These are phyloP conservation scores for Cotesia chilonis DNA, from an alignment of 1,140 invertebrate genomes.

Conservation along the genomic window DNA sequence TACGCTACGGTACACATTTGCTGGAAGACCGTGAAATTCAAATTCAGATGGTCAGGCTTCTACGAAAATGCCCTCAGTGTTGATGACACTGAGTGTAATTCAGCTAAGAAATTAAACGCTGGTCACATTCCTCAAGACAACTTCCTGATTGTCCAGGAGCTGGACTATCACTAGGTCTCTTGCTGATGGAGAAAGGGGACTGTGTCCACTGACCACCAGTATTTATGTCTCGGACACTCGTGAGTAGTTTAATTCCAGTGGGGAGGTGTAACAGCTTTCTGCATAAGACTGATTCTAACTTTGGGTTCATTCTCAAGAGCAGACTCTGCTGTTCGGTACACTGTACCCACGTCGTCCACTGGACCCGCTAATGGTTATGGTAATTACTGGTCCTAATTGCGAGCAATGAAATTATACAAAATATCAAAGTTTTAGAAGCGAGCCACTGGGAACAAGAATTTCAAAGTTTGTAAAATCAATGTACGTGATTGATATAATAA, in stretches of 20 bases:
- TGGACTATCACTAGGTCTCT: too few relatives aligned
- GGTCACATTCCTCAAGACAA: conserved; percentile 58
- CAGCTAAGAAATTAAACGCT: conserved; percentile 55
- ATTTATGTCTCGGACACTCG: conserved; percentile 55
- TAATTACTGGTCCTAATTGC: conserved; percentile 65
- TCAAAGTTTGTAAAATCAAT: conserved; percentile 11
- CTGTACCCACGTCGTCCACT: conserved; percentile 21
- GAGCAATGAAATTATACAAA: conserved; percentile 64
- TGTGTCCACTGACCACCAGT: conserved; percentile 49
- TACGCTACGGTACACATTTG: too few relatives aligned
- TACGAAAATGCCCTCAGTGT: conserved; percentile 34
- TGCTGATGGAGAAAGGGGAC: too few relatives aligned
- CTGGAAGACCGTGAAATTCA: background rate
- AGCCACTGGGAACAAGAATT: conserved; percentile 22
- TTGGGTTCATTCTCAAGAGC: conserved; percentile 2
- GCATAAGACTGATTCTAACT: background rate
- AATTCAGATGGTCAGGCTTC: background rate
- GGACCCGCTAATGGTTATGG: conserved; percentile 63
- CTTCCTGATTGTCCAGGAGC: conserved; percentile 53
- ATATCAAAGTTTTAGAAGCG: conserved; percentile 60
- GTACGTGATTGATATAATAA: conserved; percentile 4
- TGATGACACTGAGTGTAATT: conserved; percentile 55
- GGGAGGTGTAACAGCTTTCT: conserved; percentile 23
- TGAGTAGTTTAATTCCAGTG: conserved; percentile 21
- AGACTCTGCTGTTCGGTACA: background rate